These are phyloP conservation scores for Papilio xuthus DNA, from an alignment of 1,140 invertebrate species.

Conservation along the genomic window DNA sequence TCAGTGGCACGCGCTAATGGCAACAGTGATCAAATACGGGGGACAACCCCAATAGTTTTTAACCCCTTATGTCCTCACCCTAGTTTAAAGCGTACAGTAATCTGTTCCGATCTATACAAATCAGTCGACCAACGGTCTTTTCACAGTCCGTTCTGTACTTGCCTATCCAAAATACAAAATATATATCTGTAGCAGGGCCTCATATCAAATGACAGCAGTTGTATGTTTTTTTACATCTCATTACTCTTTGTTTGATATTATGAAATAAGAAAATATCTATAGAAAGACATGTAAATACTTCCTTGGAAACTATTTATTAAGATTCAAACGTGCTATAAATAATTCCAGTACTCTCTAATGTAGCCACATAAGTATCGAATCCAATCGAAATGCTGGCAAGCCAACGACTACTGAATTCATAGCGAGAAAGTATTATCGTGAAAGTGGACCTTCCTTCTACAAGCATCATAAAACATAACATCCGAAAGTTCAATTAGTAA, in stretches of 20 bases:
- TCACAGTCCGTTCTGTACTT: constrained; percentile 33
- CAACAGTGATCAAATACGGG: constrained; percentile 51
- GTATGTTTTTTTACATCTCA: background rate
- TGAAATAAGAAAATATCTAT: background rate
- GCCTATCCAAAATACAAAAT: background rate
- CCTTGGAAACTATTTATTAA: constrained; percentile 17
- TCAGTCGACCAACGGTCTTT: constrained; percentile 36
- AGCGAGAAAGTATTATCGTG: constrained; percentile 26
- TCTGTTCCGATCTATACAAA: constrained; percentile 41
- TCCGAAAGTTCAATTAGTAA: constrained; percentile 28
- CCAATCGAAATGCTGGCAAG: constrained; percentile 31
- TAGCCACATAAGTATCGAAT: constrained; percentile 39
- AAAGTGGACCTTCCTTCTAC: constrained; percentile 16
- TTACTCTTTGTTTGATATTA: too few species aligned
- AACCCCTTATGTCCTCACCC: constrained; percentile 70
- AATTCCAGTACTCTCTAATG: constrained; percentile 37
- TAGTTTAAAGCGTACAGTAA: constrained; percentile 52
- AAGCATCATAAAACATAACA: constrained; percentile 21
- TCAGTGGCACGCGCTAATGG: constrained; percentile 44
- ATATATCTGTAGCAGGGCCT: background rate
- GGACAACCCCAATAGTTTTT: constrained; percentile 60
- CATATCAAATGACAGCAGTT: background rate
- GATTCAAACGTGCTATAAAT: constrained; percentile 28
- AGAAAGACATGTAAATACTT: background rate
- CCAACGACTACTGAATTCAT: constrained; percentile 27